Conservation (phyloP, 2,797 vertebrate species). For the Eupleurogrammus muticus region DNA sequence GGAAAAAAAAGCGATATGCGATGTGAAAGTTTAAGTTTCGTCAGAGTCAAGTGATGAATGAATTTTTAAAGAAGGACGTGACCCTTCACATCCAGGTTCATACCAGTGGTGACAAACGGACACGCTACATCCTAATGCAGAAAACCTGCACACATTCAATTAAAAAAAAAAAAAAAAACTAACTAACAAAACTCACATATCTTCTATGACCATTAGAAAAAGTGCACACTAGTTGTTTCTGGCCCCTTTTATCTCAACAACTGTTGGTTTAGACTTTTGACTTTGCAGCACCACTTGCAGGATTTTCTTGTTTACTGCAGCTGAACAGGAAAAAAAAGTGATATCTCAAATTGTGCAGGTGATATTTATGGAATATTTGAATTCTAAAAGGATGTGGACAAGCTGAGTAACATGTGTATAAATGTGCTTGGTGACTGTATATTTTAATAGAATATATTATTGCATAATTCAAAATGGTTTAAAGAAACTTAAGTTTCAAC, state of each 20-base stretch:
- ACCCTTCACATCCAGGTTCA: background rate
- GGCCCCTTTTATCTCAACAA: background rate
- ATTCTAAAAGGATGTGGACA: background rate
- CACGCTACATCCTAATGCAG: background rate
- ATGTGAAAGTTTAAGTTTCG: background rate
- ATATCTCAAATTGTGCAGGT: background rate
- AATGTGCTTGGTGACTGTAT: background rate
- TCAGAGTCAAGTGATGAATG: background rate
- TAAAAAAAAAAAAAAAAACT: background rate
- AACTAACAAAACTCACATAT: background rate
- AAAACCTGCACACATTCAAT: no score
- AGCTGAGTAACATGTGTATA: background rate
- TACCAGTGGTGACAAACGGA: background rate
- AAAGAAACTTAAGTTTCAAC: background rate
- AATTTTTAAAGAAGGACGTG: background rate
- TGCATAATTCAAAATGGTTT: background rate
- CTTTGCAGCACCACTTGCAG: slow-evolving; percentile 48
- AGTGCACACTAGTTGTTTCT: background rate
- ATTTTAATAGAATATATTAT: background rate
- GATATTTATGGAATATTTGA: background rate
- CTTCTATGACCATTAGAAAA: background rate
- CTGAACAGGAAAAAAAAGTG: background rate
- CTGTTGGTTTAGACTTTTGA: background rate
- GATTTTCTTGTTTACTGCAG: slow-evolving; percentile 37
- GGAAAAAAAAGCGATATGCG: background rate